Base-by-base conservation (phyloP, 2,797 vertebrate genomes). In the Crenichthys baileyi region DNA sequence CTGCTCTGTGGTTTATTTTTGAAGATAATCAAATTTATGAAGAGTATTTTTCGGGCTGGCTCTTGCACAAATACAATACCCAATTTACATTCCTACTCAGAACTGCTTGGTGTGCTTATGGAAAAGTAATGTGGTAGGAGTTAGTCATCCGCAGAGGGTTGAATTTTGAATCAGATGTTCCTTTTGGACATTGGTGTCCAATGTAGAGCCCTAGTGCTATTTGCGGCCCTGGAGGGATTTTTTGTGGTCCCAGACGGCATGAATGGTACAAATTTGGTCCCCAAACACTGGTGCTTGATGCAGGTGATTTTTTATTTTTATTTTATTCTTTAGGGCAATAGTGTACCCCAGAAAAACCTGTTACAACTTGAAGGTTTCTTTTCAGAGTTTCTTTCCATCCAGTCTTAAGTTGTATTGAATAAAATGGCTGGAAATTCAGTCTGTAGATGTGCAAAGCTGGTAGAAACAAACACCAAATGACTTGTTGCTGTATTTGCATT, bases 1-100 rank as follows among this genome's bases (percentile, higher is more conserved):
- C 48, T 73, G 50, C 81, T 86, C 60, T 76, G 70, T 74, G 75
- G 58, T 85, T 72, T 85, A 55, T 60, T 78, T 78, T 70, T 79
- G 29, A 83, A 71, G 73, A 36, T 18, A 55, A 61, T n/a, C 68
- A 44, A 48, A 74, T 85, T 86, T 72, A 63, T 39, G 24, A 2
- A 0, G 53, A 72, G 12, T 63, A 63, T 77, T 78, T 77, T 73
- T 36, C 75, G 51, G 46, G 56, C 26, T 72, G 56, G 75, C 67
- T 36, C 36, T 77, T 18, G n/a, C 72, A 26, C 39, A 68, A 50
- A 72, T 65, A 50, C 72, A 56, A 20, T 80, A 65, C 60, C 15
- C 7, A 78, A 9, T 55, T 51, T 13, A 29, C 24, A 84, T 68
- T 60, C 67, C 24, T 15, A 1, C 18, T n/a, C 46, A 46, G 24